These are phyloP conservation scores for Perizoma flavofasciatum DNA, from an alignment of 2,888 invertebrate species.

Conservation along the genomic window DNA sequence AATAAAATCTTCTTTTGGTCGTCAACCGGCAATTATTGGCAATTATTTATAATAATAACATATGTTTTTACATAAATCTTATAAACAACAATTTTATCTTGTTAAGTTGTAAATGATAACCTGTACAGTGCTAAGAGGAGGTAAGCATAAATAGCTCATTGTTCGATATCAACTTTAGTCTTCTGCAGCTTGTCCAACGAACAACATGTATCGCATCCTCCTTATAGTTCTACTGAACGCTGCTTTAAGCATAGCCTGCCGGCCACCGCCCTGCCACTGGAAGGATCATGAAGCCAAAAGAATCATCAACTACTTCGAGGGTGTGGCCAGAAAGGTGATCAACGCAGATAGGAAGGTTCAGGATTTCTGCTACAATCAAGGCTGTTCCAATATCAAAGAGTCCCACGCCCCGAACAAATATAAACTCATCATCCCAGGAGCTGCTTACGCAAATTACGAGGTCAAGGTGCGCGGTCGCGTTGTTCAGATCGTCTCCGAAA, in stretches of 20 bases:
- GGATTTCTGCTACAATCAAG: conserved; percentile 26
- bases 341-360: conserved; percentile 25
- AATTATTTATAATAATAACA: too few relatives aligned
- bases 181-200: background rate
- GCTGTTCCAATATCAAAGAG: conserved; percentile 17
- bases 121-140: too few relatives aligned
- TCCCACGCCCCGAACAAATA: conserved; percentile 15
- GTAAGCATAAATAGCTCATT: background rate
- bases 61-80: too few relatives aligned
- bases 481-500: conserved; percentile 17
- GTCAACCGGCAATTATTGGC: too few relatives aligned
- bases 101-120: too few relatives aligned
- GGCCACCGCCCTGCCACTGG: conserved; percentile 35
- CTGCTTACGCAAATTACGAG: conserved; percentile 13
- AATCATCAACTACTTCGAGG: conserved; percentile 30
- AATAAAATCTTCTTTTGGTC: too few relatives aligned
- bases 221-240: conserved; percentile 15
- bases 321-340: conserved; percentile 30
- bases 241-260: conserved; percentile 24
- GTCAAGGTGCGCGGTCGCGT: conserved; percentile 27
- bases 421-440: conserved; percentile 17
- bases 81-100: too few relatives aligned
- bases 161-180: conserved; percentile 6
- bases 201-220: conserved; percentile 28
- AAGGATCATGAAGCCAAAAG: conserved; percentile 3